These are phyloP conservation scores for Harlomillsia oculata DNA, from an alignment of 1,140 invertebrate genomes.

Conservation along the genomic window DNA sequence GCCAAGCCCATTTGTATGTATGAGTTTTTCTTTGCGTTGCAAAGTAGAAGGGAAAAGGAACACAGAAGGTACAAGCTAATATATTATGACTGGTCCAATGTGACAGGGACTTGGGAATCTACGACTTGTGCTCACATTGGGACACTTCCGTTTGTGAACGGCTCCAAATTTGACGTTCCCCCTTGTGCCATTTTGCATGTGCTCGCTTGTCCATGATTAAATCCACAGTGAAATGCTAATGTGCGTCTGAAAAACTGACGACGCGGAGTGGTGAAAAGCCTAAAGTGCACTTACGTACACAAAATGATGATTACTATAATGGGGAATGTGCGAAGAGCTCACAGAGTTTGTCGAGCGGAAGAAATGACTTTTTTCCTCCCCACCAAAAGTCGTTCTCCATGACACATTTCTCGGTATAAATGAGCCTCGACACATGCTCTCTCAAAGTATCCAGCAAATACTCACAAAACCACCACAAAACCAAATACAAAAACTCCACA, in stretches of 20 bases:
- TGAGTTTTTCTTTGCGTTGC: no score
- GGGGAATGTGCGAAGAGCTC: neutral
- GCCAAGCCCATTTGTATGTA: no score
- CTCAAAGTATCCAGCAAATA: constrained; percentile 9
- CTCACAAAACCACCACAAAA: no score
- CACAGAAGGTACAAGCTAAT: no score
- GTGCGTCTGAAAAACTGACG: neutral
- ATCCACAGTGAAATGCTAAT: constrained; percentile 22
- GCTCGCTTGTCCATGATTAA: constrained; percentile 11
- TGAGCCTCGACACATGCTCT: constrained; percentile 22
- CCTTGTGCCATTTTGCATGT: neutral
- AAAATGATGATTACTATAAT: neutral
- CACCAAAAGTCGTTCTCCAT: constrained; percentile 11
- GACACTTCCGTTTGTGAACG: constrained; percentile 17
- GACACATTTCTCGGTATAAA: constrained; percentile 22
- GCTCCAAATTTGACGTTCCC: constrained; percentile 15
- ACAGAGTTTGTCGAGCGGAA: neutral
- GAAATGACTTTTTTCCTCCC: constrained; percentile 8
- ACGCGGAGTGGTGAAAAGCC: neutral
- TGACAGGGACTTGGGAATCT: no score
- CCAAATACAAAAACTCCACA: no score
- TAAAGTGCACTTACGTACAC: neutral
- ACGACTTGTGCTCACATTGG: neutral
- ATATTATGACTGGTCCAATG: neutral
- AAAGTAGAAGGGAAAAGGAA: no score